phyloP scores from a whole-genome alignment of 2,888 invertebrate species.

The Chrysolina americana region DNA sequence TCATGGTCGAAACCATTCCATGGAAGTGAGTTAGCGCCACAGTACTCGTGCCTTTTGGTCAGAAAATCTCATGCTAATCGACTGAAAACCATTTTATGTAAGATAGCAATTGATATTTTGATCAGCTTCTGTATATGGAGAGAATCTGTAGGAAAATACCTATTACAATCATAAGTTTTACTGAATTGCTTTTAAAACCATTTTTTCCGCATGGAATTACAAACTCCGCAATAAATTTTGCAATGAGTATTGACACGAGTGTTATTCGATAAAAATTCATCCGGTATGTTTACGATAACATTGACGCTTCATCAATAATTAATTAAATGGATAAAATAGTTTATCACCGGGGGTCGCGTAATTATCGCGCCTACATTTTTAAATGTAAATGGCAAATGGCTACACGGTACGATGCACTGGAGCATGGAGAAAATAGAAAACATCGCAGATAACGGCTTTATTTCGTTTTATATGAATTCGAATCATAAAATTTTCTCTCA shows the following conservation, averaged over 20 bases:
- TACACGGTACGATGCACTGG: slow-evolving; percentile 14
- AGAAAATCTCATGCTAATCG: no score
- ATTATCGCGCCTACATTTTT: slow-evolving; percentile 31
- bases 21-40: no score
- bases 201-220: background rate
- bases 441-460: background rate
- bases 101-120: no score
- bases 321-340: slow-evolving; percentile 30
- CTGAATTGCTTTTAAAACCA: no score
- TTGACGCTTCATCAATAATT: slow-evolving; percentile 16
- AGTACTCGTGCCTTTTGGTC: no score
- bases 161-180: no score
- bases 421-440: background rate
- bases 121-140: no score
- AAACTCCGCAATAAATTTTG: background rate
- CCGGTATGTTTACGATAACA: slow-evolving; percentile 3
- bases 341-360: slow-evolving; percentile 14
- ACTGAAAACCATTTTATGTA: no score
- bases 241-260: background rate
- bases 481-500: background rate
- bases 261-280: slow-evolving; percentile 5
- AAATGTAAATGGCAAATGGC: background rate
- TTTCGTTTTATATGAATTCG: background rate
- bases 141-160: no score
- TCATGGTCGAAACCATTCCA: no score